Base-by-base conservation (phyloP, 2,113 vertebrate species). In the Peucedramus taeniatus region DNA sequence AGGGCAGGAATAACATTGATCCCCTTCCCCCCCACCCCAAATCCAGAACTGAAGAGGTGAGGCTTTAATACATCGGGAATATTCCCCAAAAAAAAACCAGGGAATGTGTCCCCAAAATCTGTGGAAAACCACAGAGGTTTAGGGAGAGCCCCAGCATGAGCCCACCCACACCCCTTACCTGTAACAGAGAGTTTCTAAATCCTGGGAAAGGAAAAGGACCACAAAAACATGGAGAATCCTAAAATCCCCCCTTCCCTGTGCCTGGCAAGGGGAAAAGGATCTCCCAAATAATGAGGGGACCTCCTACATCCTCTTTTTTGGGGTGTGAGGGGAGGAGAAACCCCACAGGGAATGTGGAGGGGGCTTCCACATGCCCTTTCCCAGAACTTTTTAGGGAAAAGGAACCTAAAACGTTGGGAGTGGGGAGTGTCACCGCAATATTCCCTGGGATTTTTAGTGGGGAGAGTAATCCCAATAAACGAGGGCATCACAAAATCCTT, bases 201-300 rank as follows among this genome's bases (percentile, higher is more conserved):
- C n/a, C 21, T 57, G 24, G 0, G 0, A 74, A 37, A 63, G 0
- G 0, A 71, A 50, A 59, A 6, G 0, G 3, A 56, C 15, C 20
- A 16, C 11, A 45, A 5, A 28, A 1, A 20, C 6, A 6, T 2
- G 15, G 7, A 65, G 3, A 82, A 59, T 18, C 10, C 80, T 23
- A 44, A 21, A 88, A 14, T 1, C 0, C 5, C 6, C 28, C 10
- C 0, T 51, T 44, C 8, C 13, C 30, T 19, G 4, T 4, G 5
- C 8, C 13, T 40, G 4, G 17, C 2, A 63, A 1, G 2, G 4
- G 15, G n/a, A 57, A 79, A 50, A 5, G 10, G 6, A 63, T 20
- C 7, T 35, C 65, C 3, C 5, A 68, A 4, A 35, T 15, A 71
- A 59, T 0, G 2, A 45, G 3, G 0, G 3, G 0, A 7, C 31